Conservation (phyloP, 2,797 vertebrate genomes). For the Spea hammondii region DNA sequence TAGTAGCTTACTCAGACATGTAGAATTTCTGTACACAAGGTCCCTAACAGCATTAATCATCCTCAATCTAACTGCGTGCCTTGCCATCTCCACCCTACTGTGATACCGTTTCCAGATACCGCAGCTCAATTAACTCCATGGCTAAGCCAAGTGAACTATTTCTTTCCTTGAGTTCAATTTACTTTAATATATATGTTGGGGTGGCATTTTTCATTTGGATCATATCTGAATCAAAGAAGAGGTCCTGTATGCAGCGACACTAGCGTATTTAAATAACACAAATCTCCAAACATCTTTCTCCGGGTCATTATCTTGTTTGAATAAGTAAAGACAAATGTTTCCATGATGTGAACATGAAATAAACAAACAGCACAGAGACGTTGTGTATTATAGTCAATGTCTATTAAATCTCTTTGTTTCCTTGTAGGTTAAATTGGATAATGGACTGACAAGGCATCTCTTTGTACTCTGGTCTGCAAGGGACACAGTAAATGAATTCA, state of each 20-base stretch:
- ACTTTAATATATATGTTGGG: too few relatives aligned
- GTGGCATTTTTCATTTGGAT: too few relatives aligned
- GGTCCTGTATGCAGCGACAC: too few relatives aligned
- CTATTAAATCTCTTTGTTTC: constrained; percentile 39
- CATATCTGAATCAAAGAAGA: too few relatives aligned
- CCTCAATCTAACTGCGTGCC: constrained; percentile 12
- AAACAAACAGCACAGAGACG: constrained; percentile 13
- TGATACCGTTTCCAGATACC: constrained; percentile 6
- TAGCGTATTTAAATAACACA: too few relatives aligned
- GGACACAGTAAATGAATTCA: constrained; percentile 37
- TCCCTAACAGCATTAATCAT: constrained; percentile 34
- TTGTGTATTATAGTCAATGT: constrained; percentile 28
- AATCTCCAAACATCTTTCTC: too few relatives aligned
- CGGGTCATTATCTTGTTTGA: too few relatives aligned
- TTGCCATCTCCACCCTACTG: not conserved
- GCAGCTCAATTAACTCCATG: constrained; percentile 37
- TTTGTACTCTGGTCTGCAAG: constrained; percentile 37
- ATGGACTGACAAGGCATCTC: constrained; percentile 43
- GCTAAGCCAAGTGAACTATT: not conserved
- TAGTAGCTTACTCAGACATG: not conserved
- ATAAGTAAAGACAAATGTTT: too few relatives aligned
- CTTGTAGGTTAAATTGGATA: constrained; percentile 41
- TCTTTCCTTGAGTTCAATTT: not conserved
- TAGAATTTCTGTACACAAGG: constrained; percentile 17
- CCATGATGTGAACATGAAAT: not conserved